A percentile compares a stretch with the other conserved stretches of the same genome.
Conservation (phyloP, 2,113 vertebrate species). For the Alexandromys fortis region DNA sequence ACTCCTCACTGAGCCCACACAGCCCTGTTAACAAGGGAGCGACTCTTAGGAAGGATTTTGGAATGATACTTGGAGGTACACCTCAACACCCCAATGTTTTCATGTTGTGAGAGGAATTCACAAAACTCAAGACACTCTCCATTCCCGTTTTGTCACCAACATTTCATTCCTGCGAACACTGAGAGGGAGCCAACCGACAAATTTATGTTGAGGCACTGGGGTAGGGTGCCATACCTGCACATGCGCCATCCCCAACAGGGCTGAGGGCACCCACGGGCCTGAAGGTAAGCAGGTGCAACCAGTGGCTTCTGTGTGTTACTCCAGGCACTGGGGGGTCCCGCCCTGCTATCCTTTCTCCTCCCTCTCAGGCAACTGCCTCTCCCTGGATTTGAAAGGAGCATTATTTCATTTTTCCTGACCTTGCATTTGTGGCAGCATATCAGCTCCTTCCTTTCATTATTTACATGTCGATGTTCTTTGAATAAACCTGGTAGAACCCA, state of each 20-base stretch:
- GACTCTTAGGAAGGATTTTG: background rate
- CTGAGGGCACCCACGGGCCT: background rate
- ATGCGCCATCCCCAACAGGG: background rate
- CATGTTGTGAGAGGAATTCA: background rate
- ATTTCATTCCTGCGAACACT: background rate
- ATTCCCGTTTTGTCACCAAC: background rate
- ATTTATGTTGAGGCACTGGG: background rate
- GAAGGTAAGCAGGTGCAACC: background rate
- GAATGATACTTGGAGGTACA: background rate
- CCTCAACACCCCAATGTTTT: background rate
- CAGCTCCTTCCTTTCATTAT: constrained; percentile 25
- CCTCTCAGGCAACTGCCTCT: background rate
- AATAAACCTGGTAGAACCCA: background rate
- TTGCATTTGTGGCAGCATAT: constrained; percentile 43
- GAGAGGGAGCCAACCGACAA: background rate
- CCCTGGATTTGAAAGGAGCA: background rate
- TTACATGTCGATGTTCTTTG: constrained; percentile 44
- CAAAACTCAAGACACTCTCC: background rate
- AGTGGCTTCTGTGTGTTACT: background rate
- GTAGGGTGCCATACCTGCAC: no score
- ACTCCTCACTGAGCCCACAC: background rate
- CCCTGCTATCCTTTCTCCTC: background rate
- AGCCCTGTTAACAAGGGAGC: background rate
- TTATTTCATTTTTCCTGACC: constrained; percentile 28
- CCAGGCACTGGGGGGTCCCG: background rate